phyloP scores from a whole-genome alignment of 2,888 invertebrate genomes.

The Platycheirus albimanus region DNA sequence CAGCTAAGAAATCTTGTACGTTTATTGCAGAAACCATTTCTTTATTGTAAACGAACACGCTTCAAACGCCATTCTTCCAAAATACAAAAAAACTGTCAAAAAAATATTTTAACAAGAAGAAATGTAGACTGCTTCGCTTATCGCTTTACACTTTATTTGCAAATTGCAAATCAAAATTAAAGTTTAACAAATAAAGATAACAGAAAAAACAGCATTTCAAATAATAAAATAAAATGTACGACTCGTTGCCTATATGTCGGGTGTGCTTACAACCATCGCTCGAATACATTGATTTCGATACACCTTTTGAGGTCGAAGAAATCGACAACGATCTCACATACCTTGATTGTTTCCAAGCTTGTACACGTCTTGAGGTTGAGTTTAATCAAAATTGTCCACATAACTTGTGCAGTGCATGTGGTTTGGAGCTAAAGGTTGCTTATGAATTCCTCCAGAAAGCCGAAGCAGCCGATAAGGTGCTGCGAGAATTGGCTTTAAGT shows the following conservation, averaged over 20 bases:
- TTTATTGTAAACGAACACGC: no score
- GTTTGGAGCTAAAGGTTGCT: conserved; percentile 71
- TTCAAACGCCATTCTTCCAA: no score
- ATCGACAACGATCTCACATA: conserved; percentile 68
- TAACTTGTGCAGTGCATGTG: conserved; percentile 75
- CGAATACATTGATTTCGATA: conserved; percentile 75
- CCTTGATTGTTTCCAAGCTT: conserved; percentile 75
- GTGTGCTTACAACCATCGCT: conserved; percentile 75
- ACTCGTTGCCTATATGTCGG: conserved; percentile 74
- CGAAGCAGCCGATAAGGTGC: conserved; percentile 65
- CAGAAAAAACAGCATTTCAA: no score
- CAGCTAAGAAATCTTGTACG: no score
- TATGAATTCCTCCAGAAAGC: conserved; percentile 76
- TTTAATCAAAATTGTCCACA: conserved; percentile 69
- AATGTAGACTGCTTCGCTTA: no score
- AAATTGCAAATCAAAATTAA: no score
- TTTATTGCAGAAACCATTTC: no score
- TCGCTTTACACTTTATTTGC: no score
- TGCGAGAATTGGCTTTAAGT: conserved; percentile 52
- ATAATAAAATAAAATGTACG: conserved; percentile 41
- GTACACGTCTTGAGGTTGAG: conserved; percentile 73
- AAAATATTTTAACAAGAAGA: no score
- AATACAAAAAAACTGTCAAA: no score
- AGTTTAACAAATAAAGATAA: no score
- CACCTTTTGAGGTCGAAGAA: conserved; percentile 67